Base-by-base conservation (phyloP, 1,140 invertebrate species). In the Pachypsylla venusta region DNA sequence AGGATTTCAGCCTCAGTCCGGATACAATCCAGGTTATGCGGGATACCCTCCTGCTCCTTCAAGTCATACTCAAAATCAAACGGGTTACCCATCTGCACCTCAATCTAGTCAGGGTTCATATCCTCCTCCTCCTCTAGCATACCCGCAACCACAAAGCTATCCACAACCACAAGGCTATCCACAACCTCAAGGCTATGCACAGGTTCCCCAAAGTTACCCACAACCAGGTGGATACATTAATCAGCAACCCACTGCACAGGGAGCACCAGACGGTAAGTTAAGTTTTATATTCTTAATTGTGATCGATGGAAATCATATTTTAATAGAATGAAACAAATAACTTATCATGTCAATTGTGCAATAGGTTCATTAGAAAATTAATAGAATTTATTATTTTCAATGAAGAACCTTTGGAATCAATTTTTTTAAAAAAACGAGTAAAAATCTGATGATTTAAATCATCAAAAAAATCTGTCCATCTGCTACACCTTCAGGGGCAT, bases 1-100 rank as follows among this genome's bases (percentile, higher is more conserved):
- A 48, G 58, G 58, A 14, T 53, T 55, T 28, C 63, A 60, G 1
- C 55, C 54, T 27, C 55, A 55, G 13, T 24, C 27, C n/a, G 60
- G 62, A 20, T 63, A 63, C 35, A 57, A 58, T 16, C 48, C 63
- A 22, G 25, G 27, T 14, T 42, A 42, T 19, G 28, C 26, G 20
- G 62, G 62, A 1, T 62, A 60, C 35, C 61, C 61, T 27, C 61
- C 61, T 25, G 30, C 60, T 14, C 19, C 22, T 10, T n/a, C n/a
- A 2, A 25, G 40, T 10, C 53, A 55, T 14, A 55, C 54, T 42
- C 42, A 48, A 19, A 7, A n/a, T 4, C 16, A 48, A 7, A 3
- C 16, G 5, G 5, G 7, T 22, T 48, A 4, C 4, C n/a, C 4
- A n/a, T 22, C 42, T 4, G n/a, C 42, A 5, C 42, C 42, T n/a